A percentile compares a stretch with the other conserved stretches of the same genome.
Evolutionary conservation across 2,797 vertebrate species (phyloP).

Genomic region (Pagetopsis macropterus): DNA sequence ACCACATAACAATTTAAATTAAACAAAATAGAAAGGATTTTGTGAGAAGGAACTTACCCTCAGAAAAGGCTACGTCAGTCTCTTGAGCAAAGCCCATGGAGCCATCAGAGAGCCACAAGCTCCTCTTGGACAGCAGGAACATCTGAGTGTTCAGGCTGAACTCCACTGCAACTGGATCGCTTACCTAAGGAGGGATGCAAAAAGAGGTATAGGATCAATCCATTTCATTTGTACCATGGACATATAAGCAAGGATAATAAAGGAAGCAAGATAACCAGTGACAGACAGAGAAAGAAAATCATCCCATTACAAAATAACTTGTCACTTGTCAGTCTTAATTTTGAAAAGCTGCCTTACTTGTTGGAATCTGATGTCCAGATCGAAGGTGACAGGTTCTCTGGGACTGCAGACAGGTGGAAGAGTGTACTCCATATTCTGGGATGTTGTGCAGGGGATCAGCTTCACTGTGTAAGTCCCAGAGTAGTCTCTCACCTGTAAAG

Average conservation of each 20-base stretch:
- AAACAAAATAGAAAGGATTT: no score
- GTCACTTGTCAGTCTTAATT: background rate
- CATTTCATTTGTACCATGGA: no score
- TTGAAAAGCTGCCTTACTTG: constrained; percentile 82
- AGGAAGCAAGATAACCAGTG: background rate
- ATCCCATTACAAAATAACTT: background rate
- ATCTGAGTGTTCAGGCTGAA: constrained; percentile 96
- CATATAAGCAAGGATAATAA: background rate
- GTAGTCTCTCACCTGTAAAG: constrained; percentile 91
- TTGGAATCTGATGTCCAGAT: constrained; percentile 94
- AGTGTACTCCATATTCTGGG: constrained; percentile 85
- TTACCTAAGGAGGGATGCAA: constrained; percentile 83
- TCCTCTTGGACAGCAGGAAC: constrained; percentile 91
- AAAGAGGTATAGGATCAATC: background rate
- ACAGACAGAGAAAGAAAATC: background rate
- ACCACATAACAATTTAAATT: background rate
- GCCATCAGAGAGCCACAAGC: constrained; percentile 93
- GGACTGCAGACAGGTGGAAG: constrained; percentile 90
- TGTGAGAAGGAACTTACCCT: constrained; percentile 80
- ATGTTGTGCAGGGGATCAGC: constrained; percentile 88
- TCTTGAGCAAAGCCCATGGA: constrained; percentile 94
- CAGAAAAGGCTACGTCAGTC: constrained; percentile 89
- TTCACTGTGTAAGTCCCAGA: constrained; percentile 92
- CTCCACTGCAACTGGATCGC: constrained; percentile 94
- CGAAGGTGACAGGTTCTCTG: constrained; percentile 88